Base-by-base conservation (phyloP, 2,888 invertebrate genomes). In the Xylophagus ater region DNA sequence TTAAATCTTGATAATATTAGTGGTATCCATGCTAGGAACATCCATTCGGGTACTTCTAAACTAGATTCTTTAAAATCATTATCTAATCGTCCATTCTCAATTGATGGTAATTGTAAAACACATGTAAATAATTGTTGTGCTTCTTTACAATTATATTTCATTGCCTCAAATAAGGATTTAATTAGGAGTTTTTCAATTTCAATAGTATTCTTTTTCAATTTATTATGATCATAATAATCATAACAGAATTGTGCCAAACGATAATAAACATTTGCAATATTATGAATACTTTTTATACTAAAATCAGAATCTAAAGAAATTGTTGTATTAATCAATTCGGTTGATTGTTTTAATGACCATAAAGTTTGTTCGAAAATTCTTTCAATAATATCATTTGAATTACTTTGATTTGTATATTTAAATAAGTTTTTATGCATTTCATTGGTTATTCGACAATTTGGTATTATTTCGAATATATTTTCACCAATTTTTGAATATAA, bases 21-120 rank as follows among this genome's bases (percentile, higher is more conserved):
- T 32, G 75, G 72, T 41, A 76, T 69, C 81, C 82, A 83, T 20
- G 67, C 59, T 3, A 82, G 55, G 53, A 79, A 82, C 69, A 78
- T 70, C 80, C 81, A 82, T 20, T 66, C 66, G 3, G 79, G 77
- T 25, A 81, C 65, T 26, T 46, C 45, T 2, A 15, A 15, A 5
- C 47, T 41, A 15, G 34, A 17, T 7, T 38, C n/a, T 5, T 26
- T 18, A 26, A 50, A 51, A 31, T 31, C 26, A 13, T 34, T 33
- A 2, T 35, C 19, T 7, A 47, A 30, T 10, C 17, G 9, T 6
- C 42, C 42, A 26, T 25, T 44, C 30, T 47, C 45, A 7, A 49
- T 36, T 4, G 42, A 45, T 7, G 45, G 30, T 26, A 49, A 59
- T 45, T 58, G 71, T 32, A 81, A 57, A 37, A 81, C 53, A 41